Evolutionary conservation across 2,888 invertebrate species (phyloP).

Genomic region (Punctoribates punctum): DNA sequence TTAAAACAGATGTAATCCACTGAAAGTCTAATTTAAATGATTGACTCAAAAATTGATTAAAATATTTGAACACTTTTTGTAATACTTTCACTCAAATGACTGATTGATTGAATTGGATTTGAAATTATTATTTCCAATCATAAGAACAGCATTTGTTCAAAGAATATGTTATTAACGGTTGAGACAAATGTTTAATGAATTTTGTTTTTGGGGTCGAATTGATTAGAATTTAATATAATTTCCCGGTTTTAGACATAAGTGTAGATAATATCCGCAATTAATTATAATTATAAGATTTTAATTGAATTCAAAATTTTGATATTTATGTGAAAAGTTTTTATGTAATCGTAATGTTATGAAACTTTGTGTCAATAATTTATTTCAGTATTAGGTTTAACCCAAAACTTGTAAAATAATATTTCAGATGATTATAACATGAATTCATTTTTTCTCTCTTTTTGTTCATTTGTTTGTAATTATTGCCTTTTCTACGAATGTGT

Average conservation of each 20-base stretch:
- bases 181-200: background rate
- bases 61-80: no score
- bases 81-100: no score
- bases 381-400: no score
- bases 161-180: background rate
- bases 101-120: no score
- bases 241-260: conserved; percentile 24
- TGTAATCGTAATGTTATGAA: background rate
- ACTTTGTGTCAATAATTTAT: no score
- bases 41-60: no score
- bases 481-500: background rate
- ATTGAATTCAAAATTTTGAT: no score
- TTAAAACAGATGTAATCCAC: no score
- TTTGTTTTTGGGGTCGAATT: background rate
- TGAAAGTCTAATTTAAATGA: no score
- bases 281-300: background rate
- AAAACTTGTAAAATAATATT: no score
- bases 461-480: background rate
- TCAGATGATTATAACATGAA: background rate
- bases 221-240: background rate
- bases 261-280: conserved; percentile 4
- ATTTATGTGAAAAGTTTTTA: background rate
- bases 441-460: background rate
- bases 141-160: no score
- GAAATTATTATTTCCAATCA: no score